A percentile compares a stretch with the other conserved stretches of the same genome.
phyloP scores from a whole-genome alignment of 2,113 vertebrate genomes.

The Nibea albiflora region DNA sequence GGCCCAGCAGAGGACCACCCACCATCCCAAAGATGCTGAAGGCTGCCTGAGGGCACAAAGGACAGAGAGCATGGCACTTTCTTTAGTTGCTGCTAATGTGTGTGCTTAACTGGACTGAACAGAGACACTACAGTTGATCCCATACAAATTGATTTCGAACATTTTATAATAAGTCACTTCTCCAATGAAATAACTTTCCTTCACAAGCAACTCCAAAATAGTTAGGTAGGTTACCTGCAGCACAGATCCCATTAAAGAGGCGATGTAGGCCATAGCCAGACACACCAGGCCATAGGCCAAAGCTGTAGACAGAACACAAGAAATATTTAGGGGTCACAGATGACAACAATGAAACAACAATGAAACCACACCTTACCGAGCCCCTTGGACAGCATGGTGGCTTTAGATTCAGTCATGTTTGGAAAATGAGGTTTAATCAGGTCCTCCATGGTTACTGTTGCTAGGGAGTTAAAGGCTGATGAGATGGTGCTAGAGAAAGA shows the following conservation, averaged over 20 bases:
- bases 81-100: not conserved
- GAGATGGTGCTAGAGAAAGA: conserved; percentile 91
- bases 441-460: conserved; percentile 97
- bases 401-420: conserved; percentile 85
- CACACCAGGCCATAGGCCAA: conserved; percentile 92
- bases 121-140: not conserved
- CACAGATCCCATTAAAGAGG: conserved; percentile 93
- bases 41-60: conserved; percentile 86
- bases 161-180: not conserved
- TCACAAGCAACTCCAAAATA: not conserved
- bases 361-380: conserved; percentile 84
- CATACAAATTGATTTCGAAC: not conserved
- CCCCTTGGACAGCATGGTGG: conserved; percentile 90
- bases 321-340: not conserved
- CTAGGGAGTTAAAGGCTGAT: conserved; percentile 96
- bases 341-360: not conserved
- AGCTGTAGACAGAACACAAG: conserved; percentile 76
- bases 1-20: conserved; percentile 92
- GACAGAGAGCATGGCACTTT: not conserved
- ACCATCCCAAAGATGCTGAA: conserved; percentile 99
- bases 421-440: conserved; percentile 92
- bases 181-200: not conserved
- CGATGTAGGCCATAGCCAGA: conserved; percentile 96
- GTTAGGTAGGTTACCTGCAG: conserved; percentile 86
- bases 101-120: not conserved